Evolutionary conservation across 2,113 vertebrate genomes (phyloP).

Genomic region (Varanus salvator): DNA sequence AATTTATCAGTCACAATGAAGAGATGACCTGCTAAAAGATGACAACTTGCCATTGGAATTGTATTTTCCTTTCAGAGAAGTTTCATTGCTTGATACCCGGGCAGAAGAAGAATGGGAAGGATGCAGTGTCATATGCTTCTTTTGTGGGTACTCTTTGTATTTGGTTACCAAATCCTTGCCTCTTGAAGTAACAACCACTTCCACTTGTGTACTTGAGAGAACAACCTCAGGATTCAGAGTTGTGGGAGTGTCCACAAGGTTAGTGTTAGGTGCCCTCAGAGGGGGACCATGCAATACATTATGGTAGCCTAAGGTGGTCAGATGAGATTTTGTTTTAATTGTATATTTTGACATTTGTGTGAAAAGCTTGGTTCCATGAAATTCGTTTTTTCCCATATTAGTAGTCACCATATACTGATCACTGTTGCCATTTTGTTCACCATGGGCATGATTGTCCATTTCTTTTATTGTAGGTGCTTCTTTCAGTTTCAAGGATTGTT

Average conservation of each 20-base stretch:
- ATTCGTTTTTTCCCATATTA: neutral
- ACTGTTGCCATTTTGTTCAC: neutral
- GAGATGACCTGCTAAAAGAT: neutral
- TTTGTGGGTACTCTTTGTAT: neutral
- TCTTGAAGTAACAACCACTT: neutral
- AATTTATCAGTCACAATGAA: neutral
- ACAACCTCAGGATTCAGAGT: neutral
- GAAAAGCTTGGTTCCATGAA: neutral
- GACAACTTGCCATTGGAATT: conserved; percentile 55
- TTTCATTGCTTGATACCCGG: neutral
- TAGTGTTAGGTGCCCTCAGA: conserved; percentile 12
- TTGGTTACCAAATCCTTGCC: rapidly evolving
- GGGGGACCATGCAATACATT: rapidly evolving
- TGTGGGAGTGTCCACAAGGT: rapidly evolving
- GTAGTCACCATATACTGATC: rapidly evolving
- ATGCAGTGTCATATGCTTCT: neutral
- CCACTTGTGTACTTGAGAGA: neutral
- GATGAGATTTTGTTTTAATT: neutral
- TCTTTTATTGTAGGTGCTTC: neutral
- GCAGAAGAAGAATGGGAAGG: neutral
- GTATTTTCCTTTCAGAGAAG: neutral
- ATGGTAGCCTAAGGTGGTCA: rapidly evolving
- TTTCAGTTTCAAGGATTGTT: neutral
- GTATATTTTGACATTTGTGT: neutral
- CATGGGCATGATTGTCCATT: neutral